Evolutionary conservation across 2,888 invertebrate species (phyloP), one percentile per base, ranked within the genome.

Genomic region (Chalcosyrphus nemorum): DNA sequence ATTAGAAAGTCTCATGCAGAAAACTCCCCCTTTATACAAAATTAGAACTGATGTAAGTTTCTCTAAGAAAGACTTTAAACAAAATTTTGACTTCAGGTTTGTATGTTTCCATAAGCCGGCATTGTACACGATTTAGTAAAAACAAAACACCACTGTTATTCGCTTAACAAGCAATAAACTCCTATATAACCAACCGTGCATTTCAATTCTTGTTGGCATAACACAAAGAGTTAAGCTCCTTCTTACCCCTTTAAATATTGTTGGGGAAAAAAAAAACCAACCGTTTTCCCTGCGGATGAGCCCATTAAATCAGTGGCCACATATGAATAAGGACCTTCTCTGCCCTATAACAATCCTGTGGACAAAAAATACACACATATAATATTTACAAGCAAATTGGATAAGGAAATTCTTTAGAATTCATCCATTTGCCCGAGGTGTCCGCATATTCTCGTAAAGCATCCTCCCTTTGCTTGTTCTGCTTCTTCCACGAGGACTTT

Each of bases 351-450:
- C 54, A 75, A 81, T 74, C 41, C 27, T 43, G 4, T 24, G 24
- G 38, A 47, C 13, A 35, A 56, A n/a, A 13, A 52, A 13, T 43
- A 2, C 29, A 1, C n/a, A 35, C n/a, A n/a, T 65, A 66, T 54
- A 43, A 63, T 75, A 70, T 65, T 63, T 52, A 56, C 70, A 66
- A 68, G 50, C 66, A 77, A 82, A 82, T 82, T 82, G 82, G 77
- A 68, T 61, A 78, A 72, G 72, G 72, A 72, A 82, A 77, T 74
- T 63, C 72, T 72, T 72, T 72, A 56, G 72, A 82, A 66, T 78
- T 82, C 72, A 63, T 77, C 41, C 41, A 78, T 82, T 63, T 41
- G 77, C 82, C 82, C 32, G 54, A 77, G 82, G 82, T 72, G 77
- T 78, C 72, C 61, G 66, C 68, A 82, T 56, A 78, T 66, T 59